These are phyloP conservation scores for Grantiella picta DNA, from an alignment of 2,113 vertebrate genomes.

Conservation along the genomic window DNA sequence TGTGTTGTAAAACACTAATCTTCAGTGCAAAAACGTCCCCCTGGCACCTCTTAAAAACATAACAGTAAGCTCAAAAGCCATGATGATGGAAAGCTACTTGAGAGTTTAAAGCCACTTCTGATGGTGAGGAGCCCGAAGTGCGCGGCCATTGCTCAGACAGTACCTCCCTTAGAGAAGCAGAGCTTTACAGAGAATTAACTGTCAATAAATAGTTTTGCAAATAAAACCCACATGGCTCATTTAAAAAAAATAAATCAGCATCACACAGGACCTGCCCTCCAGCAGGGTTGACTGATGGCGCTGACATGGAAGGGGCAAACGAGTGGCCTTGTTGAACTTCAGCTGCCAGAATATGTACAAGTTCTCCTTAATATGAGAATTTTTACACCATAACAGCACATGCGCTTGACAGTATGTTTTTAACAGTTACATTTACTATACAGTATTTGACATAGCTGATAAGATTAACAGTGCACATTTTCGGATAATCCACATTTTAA, in stretches of 20 bases:
- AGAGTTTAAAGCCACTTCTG: conserved; percentile 34
- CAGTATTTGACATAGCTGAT: conserved; percentile 27
- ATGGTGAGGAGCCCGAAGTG: background rate
- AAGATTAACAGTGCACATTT: conserved; percentile 58
- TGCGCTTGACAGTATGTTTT: conserved; percentile 49
- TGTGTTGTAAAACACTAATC: conserved; percentile 78
- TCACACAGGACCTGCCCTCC: background rate
- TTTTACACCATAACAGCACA: conserved; percentile 53
- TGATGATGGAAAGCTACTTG: conserved; percentile 36
- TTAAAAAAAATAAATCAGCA: background rate
- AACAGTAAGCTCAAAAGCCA: conserved; percentile 70
- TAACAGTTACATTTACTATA: conserved; percentile 57
- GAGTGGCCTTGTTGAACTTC: conserved; percentile 40
- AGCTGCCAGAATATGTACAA: conserved; percentile 67
- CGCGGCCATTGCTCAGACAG: background rate
- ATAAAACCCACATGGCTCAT: conserved; percentile 36
- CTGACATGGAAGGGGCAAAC: background rate
- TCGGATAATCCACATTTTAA: conserved; percentile 38
- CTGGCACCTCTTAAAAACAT: conserved; percentile 77
- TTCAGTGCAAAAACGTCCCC: conserved; percentile 83
- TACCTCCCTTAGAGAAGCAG: background rate
- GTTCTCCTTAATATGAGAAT: conserved; percentile 39
- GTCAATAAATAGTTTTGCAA: conserved; percentile 49
- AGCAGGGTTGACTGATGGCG: background rate
- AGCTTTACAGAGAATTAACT: background rate